These are phyloP conservation scores for Leptogaster cylindrica DNA, from an alignment of 2,888 invertebrate genomes.

Conservation along the genomic window DNA sequence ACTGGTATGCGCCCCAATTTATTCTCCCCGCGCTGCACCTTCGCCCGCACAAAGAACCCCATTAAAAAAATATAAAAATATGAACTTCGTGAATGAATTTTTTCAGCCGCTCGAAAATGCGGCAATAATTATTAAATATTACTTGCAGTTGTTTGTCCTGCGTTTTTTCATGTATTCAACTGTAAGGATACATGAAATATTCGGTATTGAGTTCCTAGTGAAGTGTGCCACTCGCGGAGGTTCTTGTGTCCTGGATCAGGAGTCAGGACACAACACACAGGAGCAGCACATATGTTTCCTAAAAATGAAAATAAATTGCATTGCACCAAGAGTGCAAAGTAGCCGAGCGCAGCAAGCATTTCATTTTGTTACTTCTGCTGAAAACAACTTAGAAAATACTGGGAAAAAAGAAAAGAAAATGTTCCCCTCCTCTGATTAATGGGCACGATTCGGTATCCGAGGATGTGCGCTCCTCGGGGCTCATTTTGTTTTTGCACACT, in stretches of 20 bases:
- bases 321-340: too few species aligned
- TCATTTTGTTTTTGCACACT: slow-evolving; percentile 16
- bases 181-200: too few species aligned
- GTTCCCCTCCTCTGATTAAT: neutral
- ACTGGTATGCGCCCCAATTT: neutral
- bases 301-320: too few species aligned
- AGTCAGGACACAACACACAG: neutral
- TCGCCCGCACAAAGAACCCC: too few species aligned
- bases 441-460: too few species aligned
- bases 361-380: neutral
- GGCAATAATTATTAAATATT: too few species aligned
- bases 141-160: too few species aligned
- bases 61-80: too few species aligned
- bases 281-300: slow-evolving; percentile 3
- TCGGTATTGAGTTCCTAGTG: too few species aligned
- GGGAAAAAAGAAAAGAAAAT: slow-evolving; percentile 1
- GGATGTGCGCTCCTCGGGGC: slow-evolving; percentile 17
- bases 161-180: too few species aligned
- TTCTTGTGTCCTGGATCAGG: neutral
- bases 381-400: neutral
- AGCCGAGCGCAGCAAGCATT: slow-evolving; percentile 2
- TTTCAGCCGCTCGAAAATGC: neutral
- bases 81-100: neutral
- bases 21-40: too few species aligned
- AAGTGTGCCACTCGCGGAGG: too few species aligned